Conservation (phyloP, 2,888 invertebrate species). For the Cephus rjabovi region DNA sequence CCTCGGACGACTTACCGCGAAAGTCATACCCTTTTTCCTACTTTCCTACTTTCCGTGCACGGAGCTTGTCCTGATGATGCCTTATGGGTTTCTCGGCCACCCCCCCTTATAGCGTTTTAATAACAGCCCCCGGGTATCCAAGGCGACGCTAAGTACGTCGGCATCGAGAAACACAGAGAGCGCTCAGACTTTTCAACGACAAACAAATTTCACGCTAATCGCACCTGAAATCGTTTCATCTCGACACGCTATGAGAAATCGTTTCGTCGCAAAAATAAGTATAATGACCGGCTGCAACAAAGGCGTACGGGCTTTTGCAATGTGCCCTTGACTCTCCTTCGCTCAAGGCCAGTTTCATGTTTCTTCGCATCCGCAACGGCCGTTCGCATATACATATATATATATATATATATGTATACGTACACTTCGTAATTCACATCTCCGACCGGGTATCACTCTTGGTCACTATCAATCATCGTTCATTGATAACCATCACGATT, state of each 20-base stretch:
- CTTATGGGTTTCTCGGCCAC: not conserved
- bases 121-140: slow-evolving; percentile 1
- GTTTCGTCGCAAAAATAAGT: slow-evolving; percentile 11
- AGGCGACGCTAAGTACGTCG: not conserved
- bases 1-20: not conserved
- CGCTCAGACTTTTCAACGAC: slow-evolving; percentile 2
- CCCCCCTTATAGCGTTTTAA: slow-evolving; percentile 1
- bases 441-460: not conserved
- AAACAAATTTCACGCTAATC: slow-evolving; percentile 28
- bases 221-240: slow-evolving; percentile 27
- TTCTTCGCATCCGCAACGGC: not conserved
- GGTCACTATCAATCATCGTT: not conserved
- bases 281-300: slow-evolving; percentile 19
- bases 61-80: not conserved
- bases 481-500: not conserved
- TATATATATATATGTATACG: not conserved
- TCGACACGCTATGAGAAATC: slow-evolving; percentile 22
- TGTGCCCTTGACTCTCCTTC: slow-evolving; percentile 2
- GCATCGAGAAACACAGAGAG: slow-evolving; percentile 1
- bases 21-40: not conserved
- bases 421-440: not conserved
- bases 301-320: not conserved
- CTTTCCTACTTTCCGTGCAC: not conserved
- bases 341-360: not conserved
- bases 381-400: not conserved